These are phyloP conservation scores for Melieria picta DNA, from an alignment of 2,888 invertebrate species.

Conservation along the genomic window DNA sequence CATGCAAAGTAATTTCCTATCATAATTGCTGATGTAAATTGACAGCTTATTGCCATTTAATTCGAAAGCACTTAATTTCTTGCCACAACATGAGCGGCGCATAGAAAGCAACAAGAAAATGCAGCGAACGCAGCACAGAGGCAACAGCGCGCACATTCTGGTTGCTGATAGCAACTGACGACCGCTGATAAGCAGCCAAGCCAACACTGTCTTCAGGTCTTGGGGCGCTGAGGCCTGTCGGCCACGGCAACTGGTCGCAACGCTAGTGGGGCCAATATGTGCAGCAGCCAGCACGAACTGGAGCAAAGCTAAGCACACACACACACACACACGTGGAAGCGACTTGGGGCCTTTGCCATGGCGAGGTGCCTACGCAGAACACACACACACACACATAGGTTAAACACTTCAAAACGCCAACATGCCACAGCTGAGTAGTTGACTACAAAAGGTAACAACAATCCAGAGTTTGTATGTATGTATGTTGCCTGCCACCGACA, in stretches of 20 bases:
- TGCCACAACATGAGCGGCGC: background rate
- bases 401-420: no score
- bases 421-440: no score
- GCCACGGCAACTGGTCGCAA: no score
- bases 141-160: background rate
- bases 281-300: no score
- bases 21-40: conserved; percentile 18
- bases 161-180: conserved; percentile 22
- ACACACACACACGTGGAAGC: background rate
- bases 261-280: no score
- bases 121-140: background rate
- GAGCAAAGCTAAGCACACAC: background rate
- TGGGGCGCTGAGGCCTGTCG: no score
- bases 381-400: background rate
- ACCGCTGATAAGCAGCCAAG: conserved; percentile 25
- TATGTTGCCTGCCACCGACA: conserved; percentile 33
- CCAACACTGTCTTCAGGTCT: no score
- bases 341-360: background rate
- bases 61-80: conserved; percentile 28
- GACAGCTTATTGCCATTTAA: conserved; percentile 37
- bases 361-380: background rate
- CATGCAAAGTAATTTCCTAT: background rate
- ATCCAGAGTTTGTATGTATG: background rate
- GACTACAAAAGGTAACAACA: no score
- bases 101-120: background rate